These are phyloP conservation scores for Empis stercorea DNA, from an alignment of 2,888 invertebrate species.

Conservation along the genomic window DNA sequence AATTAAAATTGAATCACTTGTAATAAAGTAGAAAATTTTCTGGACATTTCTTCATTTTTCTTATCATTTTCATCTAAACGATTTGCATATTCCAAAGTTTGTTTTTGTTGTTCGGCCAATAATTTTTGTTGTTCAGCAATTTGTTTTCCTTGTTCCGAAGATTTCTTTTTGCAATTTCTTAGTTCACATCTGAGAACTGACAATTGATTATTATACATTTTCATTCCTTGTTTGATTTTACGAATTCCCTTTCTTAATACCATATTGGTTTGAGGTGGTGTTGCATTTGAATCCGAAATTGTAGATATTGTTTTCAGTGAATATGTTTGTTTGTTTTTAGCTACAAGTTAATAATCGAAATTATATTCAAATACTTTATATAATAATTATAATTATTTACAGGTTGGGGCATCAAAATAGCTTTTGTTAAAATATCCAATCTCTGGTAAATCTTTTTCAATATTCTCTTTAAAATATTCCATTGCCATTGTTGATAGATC, in stretches of 20 bases:
- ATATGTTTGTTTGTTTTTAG: conserved; percentile 17
- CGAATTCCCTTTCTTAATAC: conserved; percentile 74
- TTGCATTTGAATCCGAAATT: conserved; percentile 38
- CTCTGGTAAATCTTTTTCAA: conserved; percentile 79
- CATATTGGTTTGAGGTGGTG: conserved; percentile 73
- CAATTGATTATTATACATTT: conserved; percentile 71
- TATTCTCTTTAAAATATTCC: conserved; percentile 93
- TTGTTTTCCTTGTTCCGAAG: conserved; percentile 74
- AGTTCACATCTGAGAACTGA: conserved; percentile 66
- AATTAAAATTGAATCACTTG: conserved; percentile 41
- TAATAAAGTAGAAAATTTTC: conserved; percentile 76
- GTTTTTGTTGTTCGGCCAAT: conserved; percentile 59
- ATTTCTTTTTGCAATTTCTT: conserved; percentile 66
- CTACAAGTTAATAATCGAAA: conserved; percentile 22
- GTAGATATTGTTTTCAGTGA: conserved; percentile 29
- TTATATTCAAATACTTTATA: not conserved
- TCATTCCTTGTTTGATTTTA: conserved; percentile 82
- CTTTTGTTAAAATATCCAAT: conserved; percentile 78
- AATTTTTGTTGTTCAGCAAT: conserved; percentile 63
- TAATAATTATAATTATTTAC: conserved; percentile 24
- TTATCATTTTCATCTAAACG: conserved; percentile 83
- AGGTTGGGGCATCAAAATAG: conserved; percentile 50
- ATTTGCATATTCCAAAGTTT: conserved; percentile 64
- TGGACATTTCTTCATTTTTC: conserved; percentile 78
- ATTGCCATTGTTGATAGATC: conserved; percentile 95